Evolutionary conservation across 2,113 vertebrate species (phyloP).

Genomic region (Tachysurus vachellii): DNA sequence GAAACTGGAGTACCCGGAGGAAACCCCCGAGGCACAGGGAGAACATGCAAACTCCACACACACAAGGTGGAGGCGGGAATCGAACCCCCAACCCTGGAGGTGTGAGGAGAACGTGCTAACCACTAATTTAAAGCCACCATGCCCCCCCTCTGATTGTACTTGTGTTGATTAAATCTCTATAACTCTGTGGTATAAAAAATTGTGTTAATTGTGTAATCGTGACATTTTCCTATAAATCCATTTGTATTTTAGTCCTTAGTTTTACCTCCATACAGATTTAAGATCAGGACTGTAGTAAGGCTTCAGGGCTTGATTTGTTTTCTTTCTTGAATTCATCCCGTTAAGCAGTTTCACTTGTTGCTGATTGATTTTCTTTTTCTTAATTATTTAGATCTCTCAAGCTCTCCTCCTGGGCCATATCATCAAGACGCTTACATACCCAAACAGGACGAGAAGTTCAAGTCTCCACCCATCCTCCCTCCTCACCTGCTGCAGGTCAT

Average conservation of each 20-base stretch:
- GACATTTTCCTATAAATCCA: background rate
- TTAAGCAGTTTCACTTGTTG: background rate
- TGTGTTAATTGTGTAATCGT: background rate
- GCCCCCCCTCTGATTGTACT: too few species aligned
- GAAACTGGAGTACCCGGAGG: too few species aligned
- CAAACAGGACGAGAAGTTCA: conserved; percentile 93
- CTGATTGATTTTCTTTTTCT: background rate
- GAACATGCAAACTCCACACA: too few species aligned
- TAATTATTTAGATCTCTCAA: conserved; percentile 85
- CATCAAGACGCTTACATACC: conserved; percentile 91
- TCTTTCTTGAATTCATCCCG: background rate
- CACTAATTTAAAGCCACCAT: too few species aligned
- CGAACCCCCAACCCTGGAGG: too few species aligned
- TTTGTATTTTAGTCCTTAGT: background rate
- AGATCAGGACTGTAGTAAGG: background rate
- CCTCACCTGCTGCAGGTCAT: conserved; percentile 97
- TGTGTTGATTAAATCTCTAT: background rate
- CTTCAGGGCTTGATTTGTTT: too few species aligned
- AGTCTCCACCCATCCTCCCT: conserved; percentile 92
- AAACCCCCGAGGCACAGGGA: too few species aligned
- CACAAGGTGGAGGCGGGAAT: too few species aligned
- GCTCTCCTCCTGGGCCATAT: conserved; percentile 95
- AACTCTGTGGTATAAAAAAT: background rate
- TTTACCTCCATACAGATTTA: background rate
- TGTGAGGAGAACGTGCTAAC: too few species aligned